A percentile compares a stretch with the other conserved stretches of the same genome.
Evolutionary conservation across 2,113 vertebrate species (phyloP).

Genomic region (Ariopsis seemanni): DNA sequence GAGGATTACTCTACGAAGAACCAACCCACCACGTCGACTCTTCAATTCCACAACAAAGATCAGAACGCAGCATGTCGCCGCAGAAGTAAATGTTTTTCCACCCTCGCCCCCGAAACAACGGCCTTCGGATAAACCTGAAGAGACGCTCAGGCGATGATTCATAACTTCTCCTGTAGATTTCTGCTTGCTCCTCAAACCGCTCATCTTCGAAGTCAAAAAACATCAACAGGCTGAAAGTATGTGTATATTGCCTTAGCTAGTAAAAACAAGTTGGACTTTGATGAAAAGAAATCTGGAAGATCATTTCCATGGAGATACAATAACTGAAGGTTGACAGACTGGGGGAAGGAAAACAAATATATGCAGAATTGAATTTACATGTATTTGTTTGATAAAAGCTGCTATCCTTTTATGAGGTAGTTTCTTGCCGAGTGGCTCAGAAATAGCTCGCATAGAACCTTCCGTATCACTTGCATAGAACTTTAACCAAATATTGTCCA

Average conservation of each 20-base stretch:
- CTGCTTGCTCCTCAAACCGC: slow-evolving; percentile 31
- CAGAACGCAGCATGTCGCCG: slow-evolving; percentile 33
- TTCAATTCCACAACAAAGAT: slow-evolving; percentile 30
- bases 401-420: not conserved
- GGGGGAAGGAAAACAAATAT: not conserved
- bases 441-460: too few species aligned
- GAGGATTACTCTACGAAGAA: slow-evolving; percentile 18
- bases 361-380: slow-evolving; percentile 10
- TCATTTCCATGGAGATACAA: slow-evolving; percentile 20
- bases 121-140: slow-evolving; percentile 38
- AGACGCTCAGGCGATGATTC: slow-evolving; percentile 19
- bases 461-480: not conserved
- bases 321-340: not conserved
- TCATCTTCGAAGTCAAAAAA: slow-evolving; percentile 1
- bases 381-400: not conserved
- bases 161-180: slow-evolving; percentile 35
- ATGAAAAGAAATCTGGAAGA: not conserved
- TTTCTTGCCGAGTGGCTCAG: not conserved
- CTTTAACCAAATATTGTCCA: not conserved
- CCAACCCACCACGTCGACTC: slow-evolving; percentile 32
- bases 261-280: not conserved
- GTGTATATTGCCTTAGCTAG: not conserved
- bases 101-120: slow-evolving; percentile 9
- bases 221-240: not conserved
- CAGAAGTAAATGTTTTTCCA: slow-evolving; percentile 49